Base-by-base conservation (phyloP, 1,140 invertebrate genomes). In the Drosophila bipectinata region DNA sequence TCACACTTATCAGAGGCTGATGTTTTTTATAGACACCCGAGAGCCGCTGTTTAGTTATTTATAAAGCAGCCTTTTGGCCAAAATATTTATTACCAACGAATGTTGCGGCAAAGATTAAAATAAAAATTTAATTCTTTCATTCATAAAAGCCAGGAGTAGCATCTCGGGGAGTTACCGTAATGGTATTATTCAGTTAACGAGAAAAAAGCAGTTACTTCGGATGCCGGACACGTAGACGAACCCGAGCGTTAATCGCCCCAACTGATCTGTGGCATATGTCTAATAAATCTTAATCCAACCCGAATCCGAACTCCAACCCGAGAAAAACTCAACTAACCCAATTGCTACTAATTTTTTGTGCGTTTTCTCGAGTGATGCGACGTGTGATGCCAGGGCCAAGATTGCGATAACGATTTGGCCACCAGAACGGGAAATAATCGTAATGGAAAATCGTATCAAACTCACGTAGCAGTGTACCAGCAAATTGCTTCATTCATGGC, bases 401-500 rank as follows among this genome's bases (percentile, higher is more conserved):
- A 80, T 80, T 64, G 79, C 78, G 54, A 81, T 74, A 44, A 44
- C 41, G 41, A 47, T 66, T 53, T 18, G 51, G 47, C 60, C 47
- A 52, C 66, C 37, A 52, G 48, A 72, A 59, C 34, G 63, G 51
- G 15, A 24, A 30, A 37, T 56, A 77, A 57, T 69, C 34, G 54
- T 48, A 32, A 34, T 34, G 32, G 34, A 58, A 49, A 69, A 58
- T 57, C 21, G 49, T 62, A 77, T 78, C 73, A 49, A 66, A 74
- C 61, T 59, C 81, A 85, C 82, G 81, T 85, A 88, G 53, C 48
- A 56, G 51, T 64, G 61, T 67, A 63, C 58, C 74, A 73, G 74
- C 83, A 83, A 87, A 87, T 87, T 88, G 79, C 83, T 85, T 85
- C 83, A 85, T 87, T 85, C 82, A 77, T 61, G 56, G 26, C 47